These are phyloP conservation scores for Campodea augens DNA, from an alignment of 1,140 invertebrate genomes.

Conservation along the genomic window DNA sequence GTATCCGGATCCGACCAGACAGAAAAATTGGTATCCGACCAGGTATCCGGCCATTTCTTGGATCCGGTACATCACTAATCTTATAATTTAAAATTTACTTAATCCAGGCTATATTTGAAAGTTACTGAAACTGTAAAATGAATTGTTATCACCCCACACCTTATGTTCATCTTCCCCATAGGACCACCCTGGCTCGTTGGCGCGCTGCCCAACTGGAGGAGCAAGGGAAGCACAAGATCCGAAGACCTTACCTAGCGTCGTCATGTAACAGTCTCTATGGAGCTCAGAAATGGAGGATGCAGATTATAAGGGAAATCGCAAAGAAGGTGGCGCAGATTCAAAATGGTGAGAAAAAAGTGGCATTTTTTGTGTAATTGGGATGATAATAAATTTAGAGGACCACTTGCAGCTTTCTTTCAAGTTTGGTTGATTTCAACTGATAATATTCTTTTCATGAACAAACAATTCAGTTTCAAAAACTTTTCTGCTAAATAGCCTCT, in stretches of 20 bases:
- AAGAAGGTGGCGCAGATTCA: conserved; percentile 99
- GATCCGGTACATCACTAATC: not conserved
- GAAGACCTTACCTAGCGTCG: conserved; percentile 79
- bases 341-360: conserved; percentile 43
- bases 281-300: conserved; percentile 86
- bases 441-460: no score
- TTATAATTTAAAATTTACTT: not conserved
- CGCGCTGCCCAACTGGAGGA: conserved; percentile 78
- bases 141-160: no score
- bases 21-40: no score
- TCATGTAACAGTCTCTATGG: conserved; percentile 77
- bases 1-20: no score
- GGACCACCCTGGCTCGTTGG: conserved; percentile 91
- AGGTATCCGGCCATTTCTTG: not conserved
- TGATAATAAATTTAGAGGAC: no score
- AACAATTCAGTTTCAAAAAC: no score
- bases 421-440: no score
- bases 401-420: no score
- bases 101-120: no score
- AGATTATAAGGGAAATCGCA: conserved; percentile 91
- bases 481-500: no score
- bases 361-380: no score
- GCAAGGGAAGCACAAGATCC: conserved; percentile 46
- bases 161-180: conserved; percentile 20
- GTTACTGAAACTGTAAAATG: no score